A percentile compares a stretch with the other conserved stretches of the same genome.
These are phyloP conservation scores for Lineus longissimus DNA, from an alignment of 1,140 invertebrate species.

Conservation along the genomic window DNA sequence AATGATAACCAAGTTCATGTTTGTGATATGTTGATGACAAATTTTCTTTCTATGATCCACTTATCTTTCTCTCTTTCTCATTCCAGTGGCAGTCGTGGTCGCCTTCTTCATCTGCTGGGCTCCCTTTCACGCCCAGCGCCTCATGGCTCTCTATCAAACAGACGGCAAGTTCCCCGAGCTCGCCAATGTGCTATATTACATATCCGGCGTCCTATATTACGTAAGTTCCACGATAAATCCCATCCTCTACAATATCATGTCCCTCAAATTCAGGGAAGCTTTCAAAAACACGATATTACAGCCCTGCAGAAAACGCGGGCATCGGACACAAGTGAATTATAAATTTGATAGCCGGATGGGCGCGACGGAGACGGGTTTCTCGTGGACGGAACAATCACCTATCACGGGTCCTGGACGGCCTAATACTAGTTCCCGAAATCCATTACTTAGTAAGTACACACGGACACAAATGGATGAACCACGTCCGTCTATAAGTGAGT, in stretches of 20 bases:
- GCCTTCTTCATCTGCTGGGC: conserved; percentile 93
- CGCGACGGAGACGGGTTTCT: not conserved
- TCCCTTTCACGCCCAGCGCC: conserved; percentile 83
- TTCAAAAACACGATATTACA: conserved; percentile 58
- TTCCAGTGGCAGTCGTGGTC: conserved; percentile 81
- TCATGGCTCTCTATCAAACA: conserved; percentile 69
- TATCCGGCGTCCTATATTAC: conserved; percentile 67
- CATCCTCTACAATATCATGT: conserved; percentile 86
- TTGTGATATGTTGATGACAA: too few relatives aligned
- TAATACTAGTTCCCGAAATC: too few relatives aligned
- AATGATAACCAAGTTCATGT: too few relatives aligned
- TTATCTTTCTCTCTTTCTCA: conserved; percentile 18
- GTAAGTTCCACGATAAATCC: conserved; percentile 84
- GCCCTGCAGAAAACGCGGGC: conserved; percentile 6
- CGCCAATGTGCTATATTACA: conserved; percentile 21
- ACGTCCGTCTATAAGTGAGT: too few relatives aligned
- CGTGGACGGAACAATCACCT: not conserved
- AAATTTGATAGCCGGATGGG: conserved; percentile 1
- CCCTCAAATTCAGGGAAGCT: conserved; percentile 71
- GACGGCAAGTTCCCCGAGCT: conserved; percentile 11
- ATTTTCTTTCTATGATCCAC: not conserved
- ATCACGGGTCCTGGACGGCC: not conserved
- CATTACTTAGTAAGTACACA: too few relatives aligned
- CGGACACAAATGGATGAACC: too few relatives aligned
- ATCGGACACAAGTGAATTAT: not conserved